Evolutionary conservation across 2,113 vertebrate genomes (phyloP).

Genomic region (Bujurquina vittata): DNA sequence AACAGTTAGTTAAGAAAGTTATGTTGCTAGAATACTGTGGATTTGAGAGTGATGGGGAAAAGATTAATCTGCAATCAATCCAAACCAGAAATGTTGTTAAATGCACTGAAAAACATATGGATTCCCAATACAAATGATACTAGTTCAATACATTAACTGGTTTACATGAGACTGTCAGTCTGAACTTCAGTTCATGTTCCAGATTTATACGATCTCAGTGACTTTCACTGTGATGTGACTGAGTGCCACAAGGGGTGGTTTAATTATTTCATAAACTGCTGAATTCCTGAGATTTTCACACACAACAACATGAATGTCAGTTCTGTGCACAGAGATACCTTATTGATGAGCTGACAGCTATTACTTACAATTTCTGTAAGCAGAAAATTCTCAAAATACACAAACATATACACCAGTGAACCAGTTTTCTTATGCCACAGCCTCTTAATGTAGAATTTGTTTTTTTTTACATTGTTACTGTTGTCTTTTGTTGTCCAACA

Average conservation of each 20-base stretch:
- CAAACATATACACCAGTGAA: background rate
- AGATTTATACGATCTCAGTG: background rate
- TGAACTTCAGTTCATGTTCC: background rate
- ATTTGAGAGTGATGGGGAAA: no score
- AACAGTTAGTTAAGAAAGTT: background rate
- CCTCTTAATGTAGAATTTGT: background rate
- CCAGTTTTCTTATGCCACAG: background rate
- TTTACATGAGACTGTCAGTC: background rate
- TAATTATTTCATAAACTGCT: constrained; percentile 7
- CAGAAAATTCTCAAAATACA: background rate
- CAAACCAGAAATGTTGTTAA: background rate
- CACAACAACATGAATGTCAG: background rate
- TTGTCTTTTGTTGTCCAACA: background rate
- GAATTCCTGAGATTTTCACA: background rate
- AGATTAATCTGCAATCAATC: background rate
- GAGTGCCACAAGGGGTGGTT: background rate
- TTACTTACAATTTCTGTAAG: background rate
- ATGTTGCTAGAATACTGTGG: background rate
- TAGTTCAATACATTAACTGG: background rate
- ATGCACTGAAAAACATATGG: background rate
- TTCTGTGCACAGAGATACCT: background rate
- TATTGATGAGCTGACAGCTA: constrained; percentile 19
- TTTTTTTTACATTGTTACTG: background rate
- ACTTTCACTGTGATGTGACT: background rate
- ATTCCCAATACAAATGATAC: background rate